Evolutionary conservation across 2,113 vertebrate genomes (phyloP), one percentile per base, ranked within the genome.

Genomic region (Illadopsis cleaveri): DNA sequence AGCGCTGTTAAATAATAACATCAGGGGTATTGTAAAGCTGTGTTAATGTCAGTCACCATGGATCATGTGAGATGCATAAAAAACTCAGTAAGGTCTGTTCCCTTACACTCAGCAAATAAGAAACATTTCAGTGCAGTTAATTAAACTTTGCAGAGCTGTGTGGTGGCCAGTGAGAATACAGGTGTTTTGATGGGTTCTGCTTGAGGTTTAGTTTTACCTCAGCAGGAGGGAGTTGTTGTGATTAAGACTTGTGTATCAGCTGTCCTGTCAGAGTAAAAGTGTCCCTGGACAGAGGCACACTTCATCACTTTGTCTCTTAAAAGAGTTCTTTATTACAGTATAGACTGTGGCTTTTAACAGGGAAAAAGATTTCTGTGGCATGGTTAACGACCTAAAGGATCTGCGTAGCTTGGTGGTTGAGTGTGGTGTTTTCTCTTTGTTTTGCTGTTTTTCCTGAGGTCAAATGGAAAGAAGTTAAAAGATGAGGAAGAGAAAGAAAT

Each of bases 21-120:
- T 56, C 27, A 61, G 27, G 9, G 18, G 6, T 64, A 11, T 18
- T 57, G 20, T 65, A 87, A 86, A 69, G 21, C 45, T 76, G 10
- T 42, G 22, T 45, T 53, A 27, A 12, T 20, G 11, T 28, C n/a
- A 60, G 40, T 65, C 48, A 16, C 28, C 2, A 1, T 35, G 42
- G n/a, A 57, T 68, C 1, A 0, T 12, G 31, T 64, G 64, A 60
- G 45, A 33, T 0, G 1, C 37, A 9, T 54, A 69, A 76, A 78
- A 61, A 84, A 5, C 35, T 66, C 18, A 1, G 17, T 62, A 42
- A n/a, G 18, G 6, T 81, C 25, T 89, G 13, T 35, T 31, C 20
- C 14, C 15, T 92, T 40, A 72, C 2, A 33, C 24, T 21, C 28
- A 38, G 38, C 18, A 37, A 48, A 13, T 31, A 12, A 48, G 56